Percentiles rank a stretch among this genome's conserved stretches.
Conservation (phyloP, 2,113 vertebrate species). For the Choloepus hoffmanni region DNA sequence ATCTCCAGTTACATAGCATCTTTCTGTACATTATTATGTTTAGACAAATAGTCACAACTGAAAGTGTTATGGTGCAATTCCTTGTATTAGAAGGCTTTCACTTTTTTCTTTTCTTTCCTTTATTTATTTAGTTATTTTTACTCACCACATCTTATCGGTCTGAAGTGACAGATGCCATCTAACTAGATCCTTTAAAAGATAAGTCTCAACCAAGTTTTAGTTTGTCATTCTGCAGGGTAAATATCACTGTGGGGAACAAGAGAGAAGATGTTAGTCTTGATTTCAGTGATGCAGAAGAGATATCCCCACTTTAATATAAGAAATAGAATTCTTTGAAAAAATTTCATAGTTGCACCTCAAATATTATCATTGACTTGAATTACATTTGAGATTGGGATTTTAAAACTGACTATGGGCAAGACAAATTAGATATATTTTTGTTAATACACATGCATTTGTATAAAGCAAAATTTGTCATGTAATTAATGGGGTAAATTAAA, state of each 20-base stretch:
- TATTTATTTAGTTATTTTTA: too few relatives aligned
- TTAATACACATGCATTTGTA: slow-evolving; percentile 54
- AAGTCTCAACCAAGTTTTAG: neutral
- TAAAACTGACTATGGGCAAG: neutral
- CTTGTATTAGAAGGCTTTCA: neutral
- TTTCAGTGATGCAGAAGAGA: neutral
- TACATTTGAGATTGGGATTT: slow-evolving; percentile 55
- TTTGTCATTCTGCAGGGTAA: neutral
- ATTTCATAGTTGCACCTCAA: slow-evolving; percentile 55
- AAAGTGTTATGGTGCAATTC: neutral
- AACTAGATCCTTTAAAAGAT: neutral
- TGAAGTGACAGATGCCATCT: neutral
- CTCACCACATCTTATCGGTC: neutral
- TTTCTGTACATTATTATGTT: too few relatives aligned
- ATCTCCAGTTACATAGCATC: fast-evolving
- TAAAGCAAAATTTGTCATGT: slow-evolving; percentile 18
- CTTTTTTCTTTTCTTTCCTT: neutral
- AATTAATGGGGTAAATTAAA: neutral
- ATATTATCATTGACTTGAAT: slow-evolving; percentile 71
- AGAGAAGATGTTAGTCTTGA: neutral
- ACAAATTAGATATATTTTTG: slow-evolving; percentile 24
- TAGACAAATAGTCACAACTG: neutral
- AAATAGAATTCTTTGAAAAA: slow-evolving; percentile 53
- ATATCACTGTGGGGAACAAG: neutral
- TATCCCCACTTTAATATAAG: neutral